phyloP scores from a whole-genome alignment of 2,113 vertebrate genomes.

The Euleptes europaea region DNA sequence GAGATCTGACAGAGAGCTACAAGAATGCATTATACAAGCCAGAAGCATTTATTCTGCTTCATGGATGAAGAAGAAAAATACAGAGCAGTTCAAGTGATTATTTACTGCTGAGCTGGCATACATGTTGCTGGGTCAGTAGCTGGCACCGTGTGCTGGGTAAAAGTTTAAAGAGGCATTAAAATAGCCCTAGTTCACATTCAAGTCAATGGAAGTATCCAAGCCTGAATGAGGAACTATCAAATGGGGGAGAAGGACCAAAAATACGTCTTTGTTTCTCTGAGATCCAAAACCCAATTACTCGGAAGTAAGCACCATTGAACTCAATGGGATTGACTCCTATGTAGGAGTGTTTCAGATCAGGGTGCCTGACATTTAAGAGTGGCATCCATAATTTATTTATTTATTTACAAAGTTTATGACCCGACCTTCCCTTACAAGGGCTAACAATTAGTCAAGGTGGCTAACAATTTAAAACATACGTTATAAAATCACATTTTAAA shows the following conservation, averaged over 20 bases:
- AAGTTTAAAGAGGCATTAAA: slow-evolving; percentile 47
- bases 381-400: too few species aligned
- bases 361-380: not conserved
- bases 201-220: not conserved
- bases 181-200: slow-evolving; percentile 20
- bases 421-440: too few species aligned
- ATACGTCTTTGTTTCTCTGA: not conserved
- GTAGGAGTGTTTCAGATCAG: not conserved
- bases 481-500: too few species aligned
- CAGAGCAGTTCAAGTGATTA: slow-evolving; percentile 40
- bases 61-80: slow-evolving; percentile 38
- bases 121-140: slow-evolving; percentile 19
- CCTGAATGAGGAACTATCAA: not conserved
- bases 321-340: not conserved
- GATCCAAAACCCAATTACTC: not conserved
- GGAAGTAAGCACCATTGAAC: not conserved
- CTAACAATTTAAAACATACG: too few species aligned
- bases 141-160: slow-evolving; percentile 20
- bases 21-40: slow-evolving; percentile 15
- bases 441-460: too few species aligned
- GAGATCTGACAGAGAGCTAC: slow-evolving; percentile 21
- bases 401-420: too few species aligned
- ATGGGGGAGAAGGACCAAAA: slow-evolving; percentile 2
- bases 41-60: slow-evolving; percentile 41
- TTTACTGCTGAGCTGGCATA: slow-evolving; percentile 38